Conservation (phyloP, 2,888 invertebrate genomes). For the Hermodice carunculata region DNA sequence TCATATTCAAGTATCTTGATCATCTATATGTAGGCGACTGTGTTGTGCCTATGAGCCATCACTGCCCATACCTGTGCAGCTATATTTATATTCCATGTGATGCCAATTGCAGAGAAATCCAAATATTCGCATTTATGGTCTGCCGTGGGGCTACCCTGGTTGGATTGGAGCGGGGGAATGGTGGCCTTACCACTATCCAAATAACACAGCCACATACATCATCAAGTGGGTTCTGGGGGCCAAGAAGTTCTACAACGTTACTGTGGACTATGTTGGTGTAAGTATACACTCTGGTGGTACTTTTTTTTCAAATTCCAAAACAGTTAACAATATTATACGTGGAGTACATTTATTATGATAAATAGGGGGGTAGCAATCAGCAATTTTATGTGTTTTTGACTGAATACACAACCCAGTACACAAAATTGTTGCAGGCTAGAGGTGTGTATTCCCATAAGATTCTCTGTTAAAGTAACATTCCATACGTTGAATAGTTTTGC, state of each 20-base stretch:
- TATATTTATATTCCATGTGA: too few relatives aligned
- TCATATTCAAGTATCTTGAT: too few relatives aligned
- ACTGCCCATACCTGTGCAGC: too few relatives aligned
- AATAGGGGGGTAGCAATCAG: too few relatives aligned
- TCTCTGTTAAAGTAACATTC: too few relatives aligned
- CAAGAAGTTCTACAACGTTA: conserved; percentile 51
- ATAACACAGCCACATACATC: conserved; percentile 55
- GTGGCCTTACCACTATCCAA: conserved; percentile 54
- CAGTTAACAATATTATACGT: not conserved
- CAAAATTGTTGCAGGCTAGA: too few relatives aligned
- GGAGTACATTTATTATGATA: not conserved
- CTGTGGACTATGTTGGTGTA: conserved; percentile 66
- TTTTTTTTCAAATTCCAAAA: not conserved
- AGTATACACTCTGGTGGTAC: not conserved
- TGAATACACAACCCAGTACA: too few relatives aligned
- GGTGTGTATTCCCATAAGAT: too few relatives aligned
- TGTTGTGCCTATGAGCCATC: too few relatives aligned
- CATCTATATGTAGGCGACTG: too few relatives aligned
- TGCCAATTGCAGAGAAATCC: conserved; percentile 64
- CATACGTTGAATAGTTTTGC: too few relatives aligned
- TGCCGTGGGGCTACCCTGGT: conserved; percentile 68
- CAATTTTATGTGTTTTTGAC: too few relatives aligned
- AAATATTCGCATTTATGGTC: conserved; percentile 60
- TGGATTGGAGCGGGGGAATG: conserved; percentile 59
- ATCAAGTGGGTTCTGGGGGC: conserved; percentile 67